Percentiles rank a stretch among this genome's conserved stretches.
Conservation (phyloP, 2,797 vertebrate species). For the Oceanodroma leucorhoa region DNA sequence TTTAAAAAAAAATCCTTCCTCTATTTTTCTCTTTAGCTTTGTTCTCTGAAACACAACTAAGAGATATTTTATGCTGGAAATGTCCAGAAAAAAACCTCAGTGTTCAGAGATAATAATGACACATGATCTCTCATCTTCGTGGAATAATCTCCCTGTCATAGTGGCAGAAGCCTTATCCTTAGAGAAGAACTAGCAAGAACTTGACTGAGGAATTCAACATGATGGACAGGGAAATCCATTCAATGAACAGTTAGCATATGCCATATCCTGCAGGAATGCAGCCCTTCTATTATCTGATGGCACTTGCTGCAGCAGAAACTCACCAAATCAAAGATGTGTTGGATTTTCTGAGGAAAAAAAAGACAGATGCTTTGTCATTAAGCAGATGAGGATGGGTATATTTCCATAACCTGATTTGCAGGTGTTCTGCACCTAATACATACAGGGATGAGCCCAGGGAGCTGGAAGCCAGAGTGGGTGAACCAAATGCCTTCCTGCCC, state of each 20-base stretch:
- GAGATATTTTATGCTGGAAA: neutral
- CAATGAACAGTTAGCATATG: constrained; percentile 61
- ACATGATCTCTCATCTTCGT: neutral
- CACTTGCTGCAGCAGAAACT: neutral
- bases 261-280: constrained; percentile 51
- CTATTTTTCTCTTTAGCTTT: neutral
- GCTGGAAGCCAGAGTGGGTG: neutral
- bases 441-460: neutral
- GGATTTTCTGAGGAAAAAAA: neutral
- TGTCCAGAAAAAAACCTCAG: neutral
- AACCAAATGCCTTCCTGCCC: neutral
- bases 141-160: constrained; percentile 22
- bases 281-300: constrained; percentile 12
- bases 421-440: neutral
- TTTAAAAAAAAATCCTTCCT: neutral
- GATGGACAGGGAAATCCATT: constrained; percentile 62
- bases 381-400: neutral
- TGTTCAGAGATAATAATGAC: neutral
- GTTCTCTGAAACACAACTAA: neutral
- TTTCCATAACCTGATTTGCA: neutral
- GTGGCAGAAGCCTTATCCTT: constrained; percentile 17
- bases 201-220: constrained; percentile 42
- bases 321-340: constrained; percentile 1
- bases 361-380: neutral
- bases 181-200: constrained; percentile 25